These are phyloP conservation scores for Patella caerulea DNA, from an alignment of 2,888 invertebrate genomes.

Conservation along the genomic window DNA sequence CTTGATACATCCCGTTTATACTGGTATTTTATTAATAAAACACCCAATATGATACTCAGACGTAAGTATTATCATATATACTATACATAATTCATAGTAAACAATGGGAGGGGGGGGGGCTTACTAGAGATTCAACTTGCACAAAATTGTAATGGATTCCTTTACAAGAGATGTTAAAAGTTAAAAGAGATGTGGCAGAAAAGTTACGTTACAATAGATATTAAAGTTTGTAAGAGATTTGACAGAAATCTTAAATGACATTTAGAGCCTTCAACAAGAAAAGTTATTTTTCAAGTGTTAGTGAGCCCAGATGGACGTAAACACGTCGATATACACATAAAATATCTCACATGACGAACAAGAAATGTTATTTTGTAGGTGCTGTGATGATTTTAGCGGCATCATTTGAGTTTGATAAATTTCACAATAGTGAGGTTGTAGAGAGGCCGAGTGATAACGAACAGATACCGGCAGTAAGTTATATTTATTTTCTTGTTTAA, in stretches of 20 bases:
- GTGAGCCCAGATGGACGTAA: too few relatives aligned
- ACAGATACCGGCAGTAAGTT: slow-evolving; percentile 88
- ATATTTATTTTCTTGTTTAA: not conserved
- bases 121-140: too few relatives aligned
- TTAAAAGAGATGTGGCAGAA: too few relatives aligned
- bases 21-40: slow-evolving; percentile 95
- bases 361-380: slow-evolving; percentile 62
- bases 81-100: not conserved
- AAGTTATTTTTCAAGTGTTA: too few relatives aligned
- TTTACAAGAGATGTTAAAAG: too few relatives aligned
- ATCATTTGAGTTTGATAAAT: slow-evolving; percentile 94
- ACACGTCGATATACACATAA: too few relatives aligned
- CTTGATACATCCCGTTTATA: slow-evolving; percentile 97
- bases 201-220: too few relatives aligned
- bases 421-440: slow-evolving; percentile 93
- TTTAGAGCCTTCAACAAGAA: too few relatives aligned
- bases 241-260: too few relatives aligned
- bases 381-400: slow-evolving; percentile 97
- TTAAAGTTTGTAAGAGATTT: too few relatives aligned
- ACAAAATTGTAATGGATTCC: too few relatives aligned
- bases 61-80: slow-evolving; percentile 73
- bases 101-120: not conserved
- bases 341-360: too few relatives aligned
- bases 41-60: slow-evolving; percentile 94
- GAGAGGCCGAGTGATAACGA: slow-evolving; percentile 94